Percentiles rank a stretch among this genome's conserved stretches.
Evolutionary conservation across 92 coral and sea anemone genomes (phyloP).

Genomic region (Parazoanthus atlanticus): DNA sequence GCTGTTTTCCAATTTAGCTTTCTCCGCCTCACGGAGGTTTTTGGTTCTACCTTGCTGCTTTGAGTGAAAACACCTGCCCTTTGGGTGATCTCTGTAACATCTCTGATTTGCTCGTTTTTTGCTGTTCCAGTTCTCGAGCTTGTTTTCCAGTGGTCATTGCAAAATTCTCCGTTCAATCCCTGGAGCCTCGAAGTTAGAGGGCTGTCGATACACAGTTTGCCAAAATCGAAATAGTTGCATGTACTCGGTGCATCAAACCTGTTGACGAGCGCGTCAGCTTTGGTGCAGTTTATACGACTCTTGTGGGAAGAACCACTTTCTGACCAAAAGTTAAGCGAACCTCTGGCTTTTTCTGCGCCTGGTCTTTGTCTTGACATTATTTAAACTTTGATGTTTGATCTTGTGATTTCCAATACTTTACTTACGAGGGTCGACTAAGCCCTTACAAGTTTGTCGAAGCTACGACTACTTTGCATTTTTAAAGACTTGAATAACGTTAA

Average conservation of each 20-base stretch:
- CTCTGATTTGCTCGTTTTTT: neutral
- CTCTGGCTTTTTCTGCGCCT: neutral
- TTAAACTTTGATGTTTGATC: neutral
- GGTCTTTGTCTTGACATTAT: neutral
- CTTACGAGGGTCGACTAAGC: neutral
- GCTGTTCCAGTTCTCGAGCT: neutral
- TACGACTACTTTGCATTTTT: neutral
- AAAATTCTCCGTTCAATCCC: neutral
- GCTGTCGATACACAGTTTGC: neutral
- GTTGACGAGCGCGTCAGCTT: neutral
- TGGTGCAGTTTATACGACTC: neutral
- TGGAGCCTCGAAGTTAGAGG: neutral
- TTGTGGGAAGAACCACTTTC: neutral
- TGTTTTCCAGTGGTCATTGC: neutral
- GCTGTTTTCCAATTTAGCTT: neutral
- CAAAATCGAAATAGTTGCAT: neutral
- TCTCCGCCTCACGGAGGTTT: neutral
- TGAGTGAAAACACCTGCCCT: neutral
- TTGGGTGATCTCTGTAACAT: neutral
- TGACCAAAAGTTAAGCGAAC: neutral
- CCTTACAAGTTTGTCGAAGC: neutral
- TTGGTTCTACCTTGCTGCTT: neutral
- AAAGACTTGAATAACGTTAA: neutral
- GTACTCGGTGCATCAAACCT: neutral
- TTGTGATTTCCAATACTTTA: neutral